Base-by-base conservation (phyloP, 1,140 invertebrate genomes). In the Neoseiulus cucumeris region DNA sequence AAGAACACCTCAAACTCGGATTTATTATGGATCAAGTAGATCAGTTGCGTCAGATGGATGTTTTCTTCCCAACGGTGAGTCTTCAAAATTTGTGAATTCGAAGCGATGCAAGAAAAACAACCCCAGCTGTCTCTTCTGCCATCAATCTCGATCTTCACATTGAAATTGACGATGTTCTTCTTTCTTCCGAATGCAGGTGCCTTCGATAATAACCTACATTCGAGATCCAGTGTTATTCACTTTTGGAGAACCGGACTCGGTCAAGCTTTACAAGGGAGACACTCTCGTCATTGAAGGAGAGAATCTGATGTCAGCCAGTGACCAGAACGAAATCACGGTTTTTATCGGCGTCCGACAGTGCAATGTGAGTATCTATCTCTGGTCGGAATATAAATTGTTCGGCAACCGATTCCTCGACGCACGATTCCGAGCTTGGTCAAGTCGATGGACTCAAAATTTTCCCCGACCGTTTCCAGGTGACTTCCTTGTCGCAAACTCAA, bases 1-100 rank as follows among this genome's bases (percentile, higher is more conserved):
- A 72, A 65, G 70, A 79, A 18, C 71, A 69, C 22, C 68, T 80
- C 1, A 75, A 79, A 70, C 83, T 95, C 66, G 91, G 87, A 17
- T 96, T 98, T 75, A 80, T 89, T 6, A 97, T 98, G 93, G 94
- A 98, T 72, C 87, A 88, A 75, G 93, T 97, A 0, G 82, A 87
- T 71, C 82, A 83, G 1, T 89, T 96, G 39, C 80, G 83, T 66
- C 87, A 96, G 75, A 78, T 96, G 45, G 86, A 89, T 67, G 87
- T 90, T 74, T 84, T 89, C 74, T 88, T 88, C 71, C 84, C 86
- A 66, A 59, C 33, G 51, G 51, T 59, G 17, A 33, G 33, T 20
- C 33, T 6, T 4, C 9, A 9, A 9, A 9, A 9, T 6, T 6
- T 39, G 9, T 39, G 33, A 39, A 39, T 39, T 39, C 9, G 4